Percentiles rank a stretch among this genome's conserved stretches.
Evolutionary conservation across 2,797 vertebrate species (phyloP).

Genomic region (Telmatherina bonti): DNA sequence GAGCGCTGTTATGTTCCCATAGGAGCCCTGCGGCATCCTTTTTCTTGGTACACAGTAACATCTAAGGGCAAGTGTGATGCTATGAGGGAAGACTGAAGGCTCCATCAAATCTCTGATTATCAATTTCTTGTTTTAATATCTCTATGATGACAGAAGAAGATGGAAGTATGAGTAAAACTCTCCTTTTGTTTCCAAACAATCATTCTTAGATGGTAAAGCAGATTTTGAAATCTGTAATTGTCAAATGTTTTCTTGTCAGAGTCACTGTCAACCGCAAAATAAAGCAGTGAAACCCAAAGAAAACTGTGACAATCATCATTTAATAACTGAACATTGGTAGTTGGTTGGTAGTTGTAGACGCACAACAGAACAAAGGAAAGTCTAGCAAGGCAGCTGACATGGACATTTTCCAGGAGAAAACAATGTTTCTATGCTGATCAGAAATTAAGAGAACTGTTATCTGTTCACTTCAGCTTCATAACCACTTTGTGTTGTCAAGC

Average conservation of each 20-base stretch:
- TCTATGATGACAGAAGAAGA: neutral
- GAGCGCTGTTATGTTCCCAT: constrained; percentile 45
- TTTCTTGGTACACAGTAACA: constrained; percentile 34
- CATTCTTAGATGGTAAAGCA: neutral
- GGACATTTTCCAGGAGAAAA: constrained; percentile 4
- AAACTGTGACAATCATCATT: neutral
- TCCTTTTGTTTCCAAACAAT: neutral
- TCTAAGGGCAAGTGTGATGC: constrained; percentile 43
- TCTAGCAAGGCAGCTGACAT: neutral
- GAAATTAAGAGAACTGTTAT: neutral
- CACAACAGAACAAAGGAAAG: neutral
- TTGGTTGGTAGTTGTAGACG: constrained; percentile 19
- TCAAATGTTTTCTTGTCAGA: neutral
- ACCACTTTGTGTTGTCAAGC: neutral
- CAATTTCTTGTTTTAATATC: constrained; percentile 31
- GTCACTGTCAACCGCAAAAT: neutral
- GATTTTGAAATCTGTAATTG: constrained; percentile 1
- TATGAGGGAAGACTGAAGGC: constrained; percentile 39
- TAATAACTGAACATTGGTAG: constrained; percentile 1
- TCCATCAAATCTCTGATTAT: constrained; percentile 25
- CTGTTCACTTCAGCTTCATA: neutral
- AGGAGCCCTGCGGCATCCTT: constrained; percentile 47
- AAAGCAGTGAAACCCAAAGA: neutral
- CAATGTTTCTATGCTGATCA: neutral
- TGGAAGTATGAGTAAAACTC: neutral